Base-by-base conservation (phyloP, 2,113 vertebrate species). In the Pogonocichla stellata region DNA sequence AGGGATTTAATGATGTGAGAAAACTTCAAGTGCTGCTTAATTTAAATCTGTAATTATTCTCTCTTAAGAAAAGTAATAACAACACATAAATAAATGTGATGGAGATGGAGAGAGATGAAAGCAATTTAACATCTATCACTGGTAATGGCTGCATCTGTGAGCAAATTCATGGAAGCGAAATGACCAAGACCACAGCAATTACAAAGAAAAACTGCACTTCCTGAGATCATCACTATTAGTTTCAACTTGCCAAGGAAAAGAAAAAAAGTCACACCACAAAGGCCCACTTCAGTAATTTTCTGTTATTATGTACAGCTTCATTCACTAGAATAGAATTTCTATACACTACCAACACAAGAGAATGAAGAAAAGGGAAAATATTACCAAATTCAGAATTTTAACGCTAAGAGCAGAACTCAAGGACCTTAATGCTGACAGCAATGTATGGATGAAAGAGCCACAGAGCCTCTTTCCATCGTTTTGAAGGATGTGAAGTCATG, bases 231-330 rank as follows among this genome's bases (percentile, higher is more conserved):
- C 43, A 18, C 53, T 86, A 48, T 64, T 81, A 80, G 43, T 74
- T 93, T 83, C 69, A 78, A 64, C 82, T 94, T 84, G 70, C 20
- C 51, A 19, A 19, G 33, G 43, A 33, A 58, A 73, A 80, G 16
- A 29, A 45, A 85, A 84, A 54, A 69, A 71, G 26, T 51, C 66
- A 72, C 40, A 71, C 29, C n/a, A 73, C 40, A 66, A 83, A 94
- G 71, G 42, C 56, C 84, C 42, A 47, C 54, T 86, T 92, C 79
- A 88, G 62, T 92, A 93, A 94, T 86, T 83, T 90, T 86, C 67
- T 90, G 50, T 87, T 85, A 94, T 90, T 95, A 85, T 48, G 64
- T 29, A 65, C 38, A 83, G 71, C 25, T 90, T 90, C 71, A 51
- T 70, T 93, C 81, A 88, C 48, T 86, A 74, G 36, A 92, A 84